phyloP scores from a whole-genome alignment of 2,113 vertebrate genomes.

The Crotalus helleri region DNA sequence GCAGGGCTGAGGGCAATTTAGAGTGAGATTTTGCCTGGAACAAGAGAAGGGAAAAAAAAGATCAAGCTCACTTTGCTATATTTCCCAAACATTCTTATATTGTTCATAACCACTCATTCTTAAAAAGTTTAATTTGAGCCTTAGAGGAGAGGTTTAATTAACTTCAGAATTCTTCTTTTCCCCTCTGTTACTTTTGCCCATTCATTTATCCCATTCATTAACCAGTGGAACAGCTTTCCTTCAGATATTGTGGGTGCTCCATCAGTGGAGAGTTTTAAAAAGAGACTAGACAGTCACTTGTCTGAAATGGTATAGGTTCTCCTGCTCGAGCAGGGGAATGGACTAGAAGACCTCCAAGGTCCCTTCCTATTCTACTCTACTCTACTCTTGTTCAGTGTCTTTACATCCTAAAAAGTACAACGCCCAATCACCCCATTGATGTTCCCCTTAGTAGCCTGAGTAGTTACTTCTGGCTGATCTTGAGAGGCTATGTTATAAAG shows the following conservation, averaged over 20 bases:
- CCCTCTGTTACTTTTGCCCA: neutral
- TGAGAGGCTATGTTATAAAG: neutral
- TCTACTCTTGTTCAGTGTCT: neutral
- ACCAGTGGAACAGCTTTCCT: too few species aligned
- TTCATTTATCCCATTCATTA: neutral
- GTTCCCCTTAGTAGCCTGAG: neutral
- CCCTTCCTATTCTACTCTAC: too few species aligned
- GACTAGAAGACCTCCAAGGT: too few species aligned
- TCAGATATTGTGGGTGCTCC: too few species aligned
- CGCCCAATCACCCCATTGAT: neutral
- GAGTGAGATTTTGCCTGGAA: neutral
- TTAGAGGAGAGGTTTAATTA: neutral
- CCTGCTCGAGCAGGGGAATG: too few species aligned
- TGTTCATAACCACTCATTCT: neutral
- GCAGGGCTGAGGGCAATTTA: neutral
- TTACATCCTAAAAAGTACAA: neutral
- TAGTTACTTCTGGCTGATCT: neutral
- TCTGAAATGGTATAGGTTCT: too few species aligned
- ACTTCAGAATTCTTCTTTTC: neutral
- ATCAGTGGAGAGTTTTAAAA: too few species aligned
- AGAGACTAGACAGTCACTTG: too few species aligned
- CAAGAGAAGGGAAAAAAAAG: neutral
- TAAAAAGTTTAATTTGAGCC: neutral
- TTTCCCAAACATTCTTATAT: neutral
- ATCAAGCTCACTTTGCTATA: neutral